A percentile compares a stretch with the other conserved stretches of the same genome.
Evolutionary conservation across 2,113 vertebrate species (phyloP).

Genomic region (Ceyx cyanopectus): DNA sequence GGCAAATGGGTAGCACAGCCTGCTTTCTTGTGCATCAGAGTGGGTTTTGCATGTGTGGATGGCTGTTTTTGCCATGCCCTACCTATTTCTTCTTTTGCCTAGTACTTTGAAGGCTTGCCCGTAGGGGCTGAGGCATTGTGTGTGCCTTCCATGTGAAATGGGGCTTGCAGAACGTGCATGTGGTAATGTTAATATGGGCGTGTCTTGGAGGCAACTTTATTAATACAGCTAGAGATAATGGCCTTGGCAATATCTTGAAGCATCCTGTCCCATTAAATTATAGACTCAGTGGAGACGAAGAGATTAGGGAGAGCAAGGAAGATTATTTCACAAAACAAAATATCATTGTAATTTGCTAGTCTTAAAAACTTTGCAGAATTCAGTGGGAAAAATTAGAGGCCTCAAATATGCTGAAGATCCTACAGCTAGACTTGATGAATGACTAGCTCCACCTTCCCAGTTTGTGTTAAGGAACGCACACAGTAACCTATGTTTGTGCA

Average conservation of each 20-base stretch:
- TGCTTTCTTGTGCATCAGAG: neutral
- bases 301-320: constrained; percentile 45
- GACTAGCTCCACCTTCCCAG: neutral
- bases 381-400: neutral
- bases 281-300: constrained; percentile 59
- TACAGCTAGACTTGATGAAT: neutral
- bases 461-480: neutral
- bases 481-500: neutral
- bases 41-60: neutral
- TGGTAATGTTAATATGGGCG: constrained; percentile 21
- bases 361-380: constrained; percentile 21
- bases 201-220: constrained; percentile 24
- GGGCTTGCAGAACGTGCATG: neutral
- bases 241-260: constrained; percentile 45
- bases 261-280: constrained; percentile 51
- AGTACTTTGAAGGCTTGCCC: neutral
- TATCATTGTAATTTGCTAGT: constrained; percentile 28
- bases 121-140: neutral
- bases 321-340: constrained; percentile 33
- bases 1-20: neutral
- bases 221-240: constrained; percentile 55
- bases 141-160: neutral
- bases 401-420: neutral
- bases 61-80: constrained; percentile 1
- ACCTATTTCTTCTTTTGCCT: neutral